Percentiles rank a stretch among this genome's conserved stretches.
Conservation (phyloP, 37 sponge, comb jelly and placozoan genomes). For the Aplysina aerophoba region DNA sequence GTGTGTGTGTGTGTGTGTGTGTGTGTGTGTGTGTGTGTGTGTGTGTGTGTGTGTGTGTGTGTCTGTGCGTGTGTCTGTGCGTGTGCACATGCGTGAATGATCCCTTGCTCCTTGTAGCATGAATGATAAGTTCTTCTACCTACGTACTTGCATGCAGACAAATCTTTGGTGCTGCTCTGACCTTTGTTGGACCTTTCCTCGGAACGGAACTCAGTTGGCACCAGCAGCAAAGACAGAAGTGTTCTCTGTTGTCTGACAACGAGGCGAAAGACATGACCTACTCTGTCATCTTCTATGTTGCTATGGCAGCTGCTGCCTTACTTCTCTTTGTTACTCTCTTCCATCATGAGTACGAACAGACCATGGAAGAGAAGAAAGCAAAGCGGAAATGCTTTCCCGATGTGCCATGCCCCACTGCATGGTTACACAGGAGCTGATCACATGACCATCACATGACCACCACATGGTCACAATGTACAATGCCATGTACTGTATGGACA, state of each 20-base stretch:
- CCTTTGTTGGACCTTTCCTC: conserved; percentile 26
- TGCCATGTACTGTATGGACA: no score
- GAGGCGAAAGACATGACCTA: conserved; percentile 47
- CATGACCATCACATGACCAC: no score
- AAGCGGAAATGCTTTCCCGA: neutral
- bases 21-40: no score
- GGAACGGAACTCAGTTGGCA: conserved; percentile 38
- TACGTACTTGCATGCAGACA: neutral
- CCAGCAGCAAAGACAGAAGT: conserved; percentile 31
- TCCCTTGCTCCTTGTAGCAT: no score
- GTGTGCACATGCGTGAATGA: no score
- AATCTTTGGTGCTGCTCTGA: conserved; percentile 18
- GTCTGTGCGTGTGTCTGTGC: no score
- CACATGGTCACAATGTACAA: no score
- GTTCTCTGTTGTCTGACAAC: conserved; percentile 36
- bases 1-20: no score
- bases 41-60: no score
- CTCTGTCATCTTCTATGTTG: conserved; percentile 28
- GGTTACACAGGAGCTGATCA: neutral
- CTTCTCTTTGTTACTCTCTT: conserved; percentile 48
- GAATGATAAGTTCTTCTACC: no score
- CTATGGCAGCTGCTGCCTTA: conserved; percentile 25
- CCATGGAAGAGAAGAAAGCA: conserved; percentile 48
- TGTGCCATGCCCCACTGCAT: no score
- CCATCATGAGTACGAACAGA: conserved; percentile 64